Percentiles rank a stretch among this genome's conserved stretches.
These are phyloP conservation scores for Sarcophaga carnaria DNA, from an alignment of 2,888 invertebrate species.

Conservation along the genomic window DNA sequence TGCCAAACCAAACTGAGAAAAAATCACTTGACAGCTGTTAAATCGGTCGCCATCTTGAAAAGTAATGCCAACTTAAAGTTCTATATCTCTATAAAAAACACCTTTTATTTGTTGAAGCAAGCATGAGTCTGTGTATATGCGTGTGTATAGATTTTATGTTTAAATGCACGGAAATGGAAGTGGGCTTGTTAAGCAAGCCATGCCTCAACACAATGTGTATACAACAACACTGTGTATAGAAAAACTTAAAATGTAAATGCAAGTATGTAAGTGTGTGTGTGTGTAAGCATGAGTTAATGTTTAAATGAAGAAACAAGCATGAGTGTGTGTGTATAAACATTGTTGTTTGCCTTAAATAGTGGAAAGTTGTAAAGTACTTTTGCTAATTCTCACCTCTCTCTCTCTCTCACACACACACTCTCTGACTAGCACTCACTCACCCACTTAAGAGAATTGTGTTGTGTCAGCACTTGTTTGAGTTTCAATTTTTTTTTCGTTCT, in stretches of 20 bases:
- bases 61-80: too few species aligned
- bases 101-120: background rate
- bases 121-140: background rate
- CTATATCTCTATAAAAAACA: too few species aligned
- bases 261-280: background rate
- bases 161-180: slow-evolving; percentile 54
- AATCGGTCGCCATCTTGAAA: too few species aligned
- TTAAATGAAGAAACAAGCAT: background rate
- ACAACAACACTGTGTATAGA: background rate
- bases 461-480: slow-evolving; percentile 48
- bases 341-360: slow-evolving; percentile 20
- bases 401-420: background rate
- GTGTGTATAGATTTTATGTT: background rate
- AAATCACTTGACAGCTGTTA: too few species aligned
- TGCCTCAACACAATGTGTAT: slow-evolving; percentile 29
- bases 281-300: background rate
- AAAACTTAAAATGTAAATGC: too few species aligned
- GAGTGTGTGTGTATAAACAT: slow-evolving; percentile 4
- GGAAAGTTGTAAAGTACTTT: slow-evolving; percentile 36
- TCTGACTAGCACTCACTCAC: background rate
- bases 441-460: slow-evolving; percentile 13
- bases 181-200: slow-evolving; percentile 44
- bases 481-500: background rate
- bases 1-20: too few species aligned
- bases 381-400: slow-evolving; percentile 21